Evolutionary conservation across 2,113 vertebrate species (phyloP).

Genomic region (Chiloscyllium plagiosum): DNA sequence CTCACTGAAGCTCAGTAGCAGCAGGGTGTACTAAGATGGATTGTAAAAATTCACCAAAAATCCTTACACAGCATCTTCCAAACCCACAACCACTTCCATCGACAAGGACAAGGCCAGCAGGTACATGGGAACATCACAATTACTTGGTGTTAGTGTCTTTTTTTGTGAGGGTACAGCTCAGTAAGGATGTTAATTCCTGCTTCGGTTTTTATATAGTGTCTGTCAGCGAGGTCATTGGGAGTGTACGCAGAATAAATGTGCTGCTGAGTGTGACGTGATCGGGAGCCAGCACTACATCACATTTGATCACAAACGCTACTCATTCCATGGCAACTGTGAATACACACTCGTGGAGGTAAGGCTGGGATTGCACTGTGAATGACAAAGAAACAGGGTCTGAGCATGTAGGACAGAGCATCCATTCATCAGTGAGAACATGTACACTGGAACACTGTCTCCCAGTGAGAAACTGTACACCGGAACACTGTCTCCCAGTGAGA

Average conservation of each 20-base stretch:
- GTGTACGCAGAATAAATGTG: slow-evolving; percentile 66
- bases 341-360: slow-evolving; percentile 74
- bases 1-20: too few species aligned
- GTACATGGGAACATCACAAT: neutral
- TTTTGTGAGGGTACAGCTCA: neutral
- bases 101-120: too few species aligned
- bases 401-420: too few species aligned
- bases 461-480: too few species aligned
- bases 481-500: too few species aligned
- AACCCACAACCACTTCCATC: too few species aligned
- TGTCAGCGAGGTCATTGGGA: slow-evolving; percentile 71
- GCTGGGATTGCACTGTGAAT: neutral
- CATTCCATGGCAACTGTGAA: slow-evolving; percentile 57
- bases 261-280: slow-evolving; percentile 66
- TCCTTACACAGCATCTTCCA: too few species aligned
- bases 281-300: slow-evolving; percentile 69
- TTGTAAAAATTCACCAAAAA: too few species aligned
- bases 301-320: slow-evolving; percentile 74
- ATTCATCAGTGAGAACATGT: too few species aligned
- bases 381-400: neutral
- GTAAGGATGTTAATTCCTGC: neutral
- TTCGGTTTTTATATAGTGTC: slow-evolving; percentile 50
- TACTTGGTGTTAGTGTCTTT: neutral
- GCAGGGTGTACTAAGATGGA: too few species aligned
- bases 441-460: too few species aligned